Percentiles rank a stretch among this genome's conserved stretches.
These are phyloP conservation scores for Lucifuga dentata DNA, from an alignment of 2,113 vertebrate genomes.

Conservation along the genomic window DNA sequence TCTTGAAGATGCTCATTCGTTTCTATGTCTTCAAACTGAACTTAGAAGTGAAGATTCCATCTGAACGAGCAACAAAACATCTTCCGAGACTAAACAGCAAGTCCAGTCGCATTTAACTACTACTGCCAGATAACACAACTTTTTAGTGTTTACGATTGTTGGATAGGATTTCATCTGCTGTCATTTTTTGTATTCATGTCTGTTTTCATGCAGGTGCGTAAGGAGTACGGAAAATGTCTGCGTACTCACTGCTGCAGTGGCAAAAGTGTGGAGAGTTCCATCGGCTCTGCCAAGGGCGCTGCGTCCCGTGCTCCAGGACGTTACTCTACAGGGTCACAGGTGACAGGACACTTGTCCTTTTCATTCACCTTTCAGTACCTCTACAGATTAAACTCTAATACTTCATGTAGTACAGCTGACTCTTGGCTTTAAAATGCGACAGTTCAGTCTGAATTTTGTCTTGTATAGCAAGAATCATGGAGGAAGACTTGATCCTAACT, in stretches of 20 bases:
- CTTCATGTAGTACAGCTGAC: background rate
- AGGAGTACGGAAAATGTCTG: constrained; percentile 97
- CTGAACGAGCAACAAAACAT: too few species aligned
- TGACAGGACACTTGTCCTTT: constrained; percentile 60
- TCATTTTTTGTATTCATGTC: background rate
- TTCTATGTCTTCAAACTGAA: too few species aligned
- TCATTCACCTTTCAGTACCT: background rate
- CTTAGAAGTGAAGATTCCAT: too few species aligned
- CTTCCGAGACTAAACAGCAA: too few species aligned
- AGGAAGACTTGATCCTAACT: background rate
- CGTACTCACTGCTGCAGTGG: constrained; percentile 95
- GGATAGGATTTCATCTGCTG: too few species aligned
- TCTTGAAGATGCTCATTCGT: too few species aligned
- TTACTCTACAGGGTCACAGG: constrained; percentile 96
- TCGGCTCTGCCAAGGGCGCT: constrained; percentile 93
- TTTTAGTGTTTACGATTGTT: too few species aligned
- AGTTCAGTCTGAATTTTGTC: background rate
- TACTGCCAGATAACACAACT: too few species aligned
- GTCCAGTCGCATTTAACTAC: too few species aligned
- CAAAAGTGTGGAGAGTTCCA: constrained; percentile 96
- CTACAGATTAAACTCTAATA: background rate
- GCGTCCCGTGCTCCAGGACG: constrained; percentile 92
- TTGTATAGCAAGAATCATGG: background rate
- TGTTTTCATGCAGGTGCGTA: constrained; percentile 87
- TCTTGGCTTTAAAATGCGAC: background rate